phyloP scores from a whole-genome alignment of 2,113 vertebrate species.

The Rhombomys opimus region DNA sequence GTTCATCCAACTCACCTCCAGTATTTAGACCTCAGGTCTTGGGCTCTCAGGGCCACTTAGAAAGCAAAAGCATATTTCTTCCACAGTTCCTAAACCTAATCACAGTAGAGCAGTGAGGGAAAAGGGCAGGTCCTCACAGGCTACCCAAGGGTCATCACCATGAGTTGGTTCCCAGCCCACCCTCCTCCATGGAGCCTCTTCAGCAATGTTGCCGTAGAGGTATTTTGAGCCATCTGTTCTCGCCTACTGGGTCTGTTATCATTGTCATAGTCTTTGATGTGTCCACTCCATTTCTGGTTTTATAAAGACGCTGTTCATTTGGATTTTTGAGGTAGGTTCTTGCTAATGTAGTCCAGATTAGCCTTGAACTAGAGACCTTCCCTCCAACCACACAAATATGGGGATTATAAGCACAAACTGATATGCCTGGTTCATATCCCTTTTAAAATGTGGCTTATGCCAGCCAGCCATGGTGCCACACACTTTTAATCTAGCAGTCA shows the following conservation, averaged over 20 bases:
- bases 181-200: not conserved
- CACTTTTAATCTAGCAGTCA: not conserved
- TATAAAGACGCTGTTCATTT: not conserved
- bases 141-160: too few species aligned
- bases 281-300: not conserved
- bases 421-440: not conserved
- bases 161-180: fast-evolving
- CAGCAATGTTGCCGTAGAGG: fast-evolving
- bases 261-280: not conserved
- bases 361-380: not conserved
- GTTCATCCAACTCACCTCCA: not conserved
- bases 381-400: not conserved
- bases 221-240: not conserved
- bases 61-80: not conserved
- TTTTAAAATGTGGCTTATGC: not conserved
- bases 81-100: not conserved
- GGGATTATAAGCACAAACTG: not conserved
- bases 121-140: not conserved
- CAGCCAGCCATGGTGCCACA: not conserved
- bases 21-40: not conserved
- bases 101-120: fast-evolving
- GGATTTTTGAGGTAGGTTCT: not conserved
- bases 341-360: not conserved
- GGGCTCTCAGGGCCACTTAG: not conserved
- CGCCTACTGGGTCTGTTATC: fast-evolving